phyloP scores from a whole-genome alignment of 2,113 vertebrate genomes.

The Struthio camelus region DNA sequence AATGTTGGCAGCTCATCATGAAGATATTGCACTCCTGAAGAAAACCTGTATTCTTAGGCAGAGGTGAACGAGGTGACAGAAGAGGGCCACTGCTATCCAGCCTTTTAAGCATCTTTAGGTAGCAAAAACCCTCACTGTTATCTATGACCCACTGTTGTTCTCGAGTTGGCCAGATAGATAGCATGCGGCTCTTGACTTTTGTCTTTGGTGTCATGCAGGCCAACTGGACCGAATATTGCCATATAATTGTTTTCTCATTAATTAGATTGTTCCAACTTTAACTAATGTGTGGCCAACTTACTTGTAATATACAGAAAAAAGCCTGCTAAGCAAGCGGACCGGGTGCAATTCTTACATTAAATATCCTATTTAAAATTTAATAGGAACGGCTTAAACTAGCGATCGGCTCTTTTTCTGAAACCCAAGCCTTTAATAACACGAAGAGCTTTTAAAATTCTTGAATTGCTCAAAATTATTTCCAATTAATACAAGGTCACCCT shows the following conservation, averaged over 20 bases:
- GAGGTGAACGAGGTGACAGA: background rate
- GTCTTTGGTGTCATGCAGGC: rapidly evolving
- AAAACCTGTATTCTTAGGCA: slow-evolving; percentile 2
- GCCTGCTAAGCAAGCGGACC: slow-evolving; percentile 63
- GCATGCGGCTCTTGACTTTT: background rate
- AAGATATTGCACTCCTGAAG: background rate
- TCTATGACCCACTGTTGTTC: background rate
- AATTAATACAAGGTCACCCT: slow-evolving; percentile 93
- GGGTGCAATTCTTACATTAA: slow-evolving; percentile 48
- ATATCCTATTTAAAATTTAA: slow-evolving; percentile 48
- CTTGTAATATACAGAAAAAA: slow-evolving; percentile 50
- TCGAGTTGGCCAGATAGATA: background rate
- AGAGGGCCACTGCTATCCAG: background rate
- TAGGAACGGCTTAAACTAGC: slow-evolving; percentile 60
- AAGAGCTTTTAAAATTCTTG: slow-evolving; percentile 78
- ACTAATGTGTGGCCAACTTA: slow-evolving; percentile 53
- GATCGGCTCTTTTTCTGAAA: slow-evolving; percentile 80
- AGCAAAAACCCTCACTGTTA: background rate
- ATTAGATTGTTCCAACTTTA: slow-evolving; percentile 62
- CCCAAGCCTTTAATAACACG: slow-evolving; percentile 77
- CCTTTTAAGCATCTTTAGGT: background rate
- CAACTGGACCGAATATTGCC: background rate
- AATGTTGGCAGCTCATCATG: background rate
- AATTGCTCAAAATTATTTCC: slow-evolving; percentile 92
- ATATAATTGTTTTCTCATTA: slow-evolving; percentile 73